A percentile compares a stretch with the other conserved stretches of the same genome.
phyloP scores from a whole-genome alignment of 2,113 vertebrate species.

The Paralichthys olivaceus region DNA sequence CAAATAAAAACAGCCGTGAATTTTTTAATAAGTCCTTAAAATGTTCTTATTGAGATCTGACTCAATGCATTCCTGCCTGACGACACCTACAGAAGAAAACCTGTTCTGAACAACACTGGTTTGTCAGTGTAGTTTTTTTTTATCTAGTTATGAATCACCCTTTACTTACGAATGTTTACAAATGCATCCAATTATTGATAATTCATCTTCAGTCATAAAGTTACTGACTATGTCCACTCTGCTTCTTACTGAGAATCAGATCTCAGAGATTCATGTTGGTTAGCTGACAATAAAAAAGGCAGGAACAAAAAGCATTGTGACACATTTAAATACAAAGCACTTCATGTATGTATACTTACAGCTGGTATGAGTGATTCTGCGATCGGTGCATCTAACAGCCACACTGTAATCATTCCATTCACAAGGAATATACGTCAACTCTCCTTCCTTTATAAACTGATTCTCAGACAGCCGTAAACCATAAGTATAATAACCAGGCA shows the following conservation, averaged over 20 bases:
- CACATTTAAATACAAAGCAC: not conserved
- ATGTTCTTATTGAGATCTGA: not conserved
- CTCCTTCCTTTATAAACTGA: not conserved
- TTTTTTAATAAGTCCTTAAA: not conserved
- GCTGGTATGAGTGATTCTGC: rapidly evolving
- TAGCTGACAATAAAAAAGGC: not conserved
- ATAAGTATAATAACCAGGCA: rapidly evolving
- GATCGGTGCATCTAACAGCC: not conserved
- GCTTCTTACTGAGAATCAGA: not conserved
- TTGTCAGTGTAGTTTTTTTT: no score
- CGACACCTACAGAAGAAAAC: no score
- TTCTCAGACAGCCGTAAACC: rapidly evolving
- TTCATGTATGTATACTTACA: constrained; percentile 26
- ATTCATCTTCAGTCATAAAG: no score
- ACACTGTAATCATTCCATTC: rapidly evolving
- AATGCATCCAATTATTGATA: no score
- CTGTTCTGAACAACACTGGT: no score
- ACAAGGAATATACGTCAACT: rapidly evolving
- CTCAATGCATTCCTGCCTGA: not conserved
- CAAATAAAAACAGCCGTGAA: not conserved
- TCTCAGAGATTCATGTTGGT: not conserved
- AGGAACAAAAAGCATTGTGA: not conserved
- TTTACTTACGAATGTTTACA: no score
- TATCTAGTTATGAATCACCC: no score
- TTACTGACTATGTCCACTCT: no score